Percentiles rank a stretch among this genome's conserved stretches.
phyloP scores from a whole-genome alignment of 2,888 invertebrate genomes.

The Noctua comes region DNA sequence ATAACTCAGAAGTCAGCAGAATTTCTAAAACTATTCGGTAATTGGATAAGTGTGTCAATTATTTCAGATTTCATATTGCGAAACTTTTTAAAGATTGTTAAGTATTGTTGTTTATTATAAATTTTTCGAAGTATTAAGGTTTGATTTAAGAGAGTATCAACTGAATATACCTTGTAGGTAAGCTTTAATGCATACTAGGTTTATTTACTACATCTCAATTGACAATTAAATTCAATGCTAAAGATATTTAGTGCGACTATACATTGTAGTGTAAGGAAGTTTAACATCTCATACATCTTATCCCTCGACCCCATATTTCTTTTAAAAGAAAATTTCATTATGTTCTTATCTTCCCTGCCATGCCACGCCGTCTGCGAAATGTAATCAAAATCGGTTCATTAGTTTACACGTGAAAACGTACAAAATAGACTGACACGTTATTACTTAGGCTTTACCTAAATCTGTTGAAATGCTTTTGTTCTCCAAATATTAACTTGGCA shows the following conservation, averaged over 20 bases:
- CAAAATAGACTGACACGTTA: not conserved
- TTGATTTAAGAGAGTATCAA: not conserved
- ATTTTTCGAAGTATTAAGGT: not conserved
- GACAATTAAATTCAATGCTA: not conserved
- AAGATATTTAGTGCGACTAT: not conserved
- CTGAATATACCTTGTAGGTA: not conserved
- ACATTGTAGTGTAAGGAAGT: not conserved
- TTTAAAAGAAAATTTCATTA: constrained; percentile 4
- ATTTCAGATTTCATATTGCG: not conserved
- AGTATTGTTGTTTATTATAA: constrained; percentile 14
- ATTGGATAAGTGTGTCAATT: not conserved
- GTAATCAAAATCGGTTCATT: constrained; percentile 17
- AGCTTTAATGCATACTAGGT: not conserved
- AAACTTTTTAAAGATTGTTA: constrained; percentile 7
- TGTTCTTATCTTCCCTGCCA: not conserved
- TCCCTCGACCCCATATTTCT: not conserved
- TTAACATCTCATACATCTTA: not conserved
- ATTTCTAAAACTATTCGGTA: constrained; percentile 8
- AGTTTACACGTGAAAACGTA: constrained; percentile 5
- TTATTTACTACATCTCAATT: not conserved
- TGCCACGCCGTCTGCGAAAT: not conserved
- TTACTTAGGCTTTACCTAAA: not conserved
- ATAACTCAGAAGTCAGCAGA: not conserved
- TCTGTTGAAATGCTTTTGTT: not conserved
- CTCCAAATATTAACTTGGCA: not conserved